phyloP scores from a whole-genome alignment of 1,140 invertebrate species.

The Megalopta genalis region DNA sequence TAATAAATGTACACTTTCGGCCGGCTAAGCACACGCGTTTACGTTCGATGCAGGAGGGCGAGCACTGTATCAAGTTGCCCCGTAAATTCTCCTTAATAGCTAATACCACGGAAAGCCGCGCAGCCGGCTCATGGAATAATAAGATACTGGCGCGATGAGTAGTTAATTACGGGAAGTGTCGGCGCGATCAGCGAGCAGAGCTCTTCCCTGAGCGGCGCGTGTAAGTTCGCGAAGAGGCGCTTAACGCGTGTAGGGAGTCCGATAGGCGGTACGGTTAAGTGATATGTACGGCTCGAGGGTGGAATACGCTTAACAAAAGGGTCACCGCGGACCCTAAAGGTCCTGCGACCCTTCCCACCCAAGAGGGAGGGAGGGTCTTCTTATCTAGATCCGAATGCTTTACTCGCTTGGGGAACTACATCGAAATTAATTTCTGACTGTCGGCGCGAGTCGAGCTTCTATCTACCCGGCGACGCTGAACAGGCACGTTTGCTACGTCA shows the following conservation, averaged over 20 bases:
- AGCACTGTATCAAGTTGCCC: conserved; percentile 4
- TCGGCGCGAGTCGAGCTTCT: conserved; percentile 49
- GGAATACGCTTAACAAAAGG: conserved; percentile 61
- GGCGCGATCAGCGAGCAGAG: conserved; percentile 16
- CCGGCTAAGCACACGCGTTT: not conserved
- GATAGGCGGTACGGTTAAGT: conserved; percentile 54
- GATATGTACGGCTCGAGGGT: conserved; percentile 56
- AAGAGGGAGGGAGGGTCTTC: conserved; percentile 26
- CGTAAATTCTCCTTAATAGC: conserved; percentile 26
- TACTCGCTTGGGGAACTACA: conserved; percentile 31
- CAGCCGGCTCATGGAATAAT: conserved; percentile 31
- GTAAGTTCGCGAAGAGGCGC: conserved; percentile 38
- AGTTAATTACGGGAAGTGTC: conserved; percentile 47
- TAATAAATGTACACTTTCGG: conserved; percentile 4
- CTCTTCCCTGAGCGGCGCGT: not conserved
- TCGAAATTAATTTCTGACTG: conserved; percentile 62
- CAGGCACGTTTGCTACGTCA: conserved; percentile 12
- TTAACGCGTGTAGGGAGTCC: conserved; percentile 36
- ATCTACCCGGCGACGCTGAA: conserved; percentile 27
- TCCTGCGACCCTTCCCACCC: conserved; percentile 20
- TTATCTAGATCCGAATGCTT: conserved; percentile 63
- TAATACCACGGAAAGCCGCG: conserved; percentile 1
- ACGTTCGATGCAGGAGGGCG: not conserved
- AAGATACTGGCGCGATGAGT: conserved; percentile 43
- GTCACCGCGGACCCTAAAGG: conserved; percentile 50